Base-by-base conservation (phyloP, 2,797 vertebrate species). In the Tenualosa thibaudeaui region DNA sequence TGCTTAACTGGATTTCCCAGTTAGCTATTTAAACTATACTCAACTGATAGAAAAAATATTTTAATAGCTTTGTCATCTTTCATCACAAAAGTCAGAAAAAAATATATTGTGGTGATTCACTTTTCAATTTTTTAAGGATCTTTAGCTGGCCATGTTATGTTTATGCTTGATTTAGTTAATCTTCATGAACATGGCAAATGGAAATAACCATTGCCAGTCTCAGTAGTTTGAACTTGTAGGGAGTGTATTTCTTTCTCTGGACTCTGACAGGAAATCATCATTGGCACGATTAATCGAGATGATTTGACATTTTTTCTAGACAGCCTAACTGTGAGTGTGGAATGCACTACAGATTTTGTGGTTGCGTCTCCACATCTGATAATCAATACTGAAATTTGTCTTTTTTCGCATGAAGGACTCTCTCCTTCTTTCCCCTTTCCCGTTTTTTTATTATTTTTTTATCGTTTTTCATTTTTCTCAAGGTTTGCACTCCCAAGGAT, bases 241-340 rank as follows among this genome's bases (percentile, higher is more conserved):
- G 24, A 60, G 60, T 49, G 13, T 71, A 81, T 50, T 65, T 87
- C 51, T 86, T 83, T 81, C 81, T 56, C 19, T 3, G 58, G 68
- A 3, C 71, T 83, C 50, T 85, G 81, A 84, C 62, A 84, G 81
- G 49, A 83, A 89, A 50, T 84, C 85, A 65, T 24, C 53, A 31
- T 49, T 82, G 51, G 51, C 26, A 58, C 54, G 62, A 56, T 50
- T 81, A 81, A 51, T 68, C 37, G 13, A 83, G 43, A 75, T 86
- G 26, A 86, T 89, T 86, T 60, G 85, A 88, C 81, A 83, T 68
- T 84, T 81, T 88, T 81, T 43, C 19, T 50, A 68, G 49, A 83
- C 0, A 54, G 75, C 10, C 22, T 13, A 10, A 81, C 43, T 24
- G 58, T 17, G 31, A 10, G 40, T 60, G 17, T n/a, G 50, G 84